Conservation (phyloP, 2,888 invertebrate genomes). For the Epinotia bilunana region DNA sequence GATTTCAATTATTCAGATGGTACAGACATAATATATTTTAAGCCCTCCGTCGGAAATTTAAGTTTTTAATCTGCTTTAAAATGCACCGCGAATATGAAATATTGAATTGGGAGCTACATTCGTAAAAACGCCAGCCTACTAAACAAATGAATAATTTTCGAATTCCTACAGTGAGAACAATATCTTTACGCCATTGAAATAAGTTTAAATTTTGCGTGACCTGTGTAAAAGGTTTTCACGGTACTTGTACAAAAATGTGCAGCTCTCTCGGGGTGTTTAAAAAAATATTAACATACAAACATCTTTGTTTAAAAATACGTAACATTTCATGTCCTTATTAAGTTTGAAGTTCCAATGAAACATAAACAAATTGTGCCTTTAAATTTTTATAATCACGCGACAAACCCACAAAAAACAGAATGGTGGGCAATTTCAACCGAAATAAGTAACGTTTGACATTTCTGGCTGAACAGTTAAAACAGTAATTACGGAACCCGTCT, state of each 20-base stretch:
- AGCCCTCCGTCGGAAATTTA: constrained; percentile 48
- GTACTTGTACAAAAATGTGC: background rate
- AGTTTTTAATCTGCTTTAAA: constrained; percentile 47
- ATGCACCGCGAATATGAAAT: constrained; percentile 33
- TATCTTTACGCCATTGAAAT: background rate
- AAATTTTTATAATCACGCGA: constrained; percentile 41
- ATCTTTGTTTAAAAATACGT: background rate
- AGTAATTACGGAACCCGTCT: constrained; percentile 81
- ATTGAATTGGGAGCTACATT: constrained; percentile 24
- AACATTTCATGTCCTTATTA: background rate
- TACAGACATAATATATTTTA: constrained; percentile 57
- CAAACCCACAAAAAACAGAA: constrained; percentile 53
- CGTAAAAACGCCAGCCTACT: background rate
- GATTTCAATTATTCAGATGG: constrained; percentile 66
- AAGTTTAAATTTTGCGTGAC: too few relatives aligned
- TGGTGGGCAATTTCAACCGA: constrained; percentile 65
- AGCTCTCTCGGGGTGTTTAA: background rate
- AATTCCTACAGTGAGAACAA: background rate
- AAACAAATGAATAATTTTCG: background rate
- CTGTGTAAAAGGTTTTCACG: background rate
- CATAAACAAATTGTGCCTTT: constrained; percentile 12
- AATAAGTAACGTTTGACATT: constrained; percentile 79
- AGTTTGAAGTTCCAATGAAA: background rate
- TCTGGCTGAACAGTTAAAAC: constrained; percentile 80
- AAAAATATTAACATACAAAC: background rate